Percentiles rank a stretch among this genome's conserved stretches.
Evolutionary conservation across 2,113 vertebrate genomes (phyloP).

Genomic region (Camarhynchus parvulus): DNA sequence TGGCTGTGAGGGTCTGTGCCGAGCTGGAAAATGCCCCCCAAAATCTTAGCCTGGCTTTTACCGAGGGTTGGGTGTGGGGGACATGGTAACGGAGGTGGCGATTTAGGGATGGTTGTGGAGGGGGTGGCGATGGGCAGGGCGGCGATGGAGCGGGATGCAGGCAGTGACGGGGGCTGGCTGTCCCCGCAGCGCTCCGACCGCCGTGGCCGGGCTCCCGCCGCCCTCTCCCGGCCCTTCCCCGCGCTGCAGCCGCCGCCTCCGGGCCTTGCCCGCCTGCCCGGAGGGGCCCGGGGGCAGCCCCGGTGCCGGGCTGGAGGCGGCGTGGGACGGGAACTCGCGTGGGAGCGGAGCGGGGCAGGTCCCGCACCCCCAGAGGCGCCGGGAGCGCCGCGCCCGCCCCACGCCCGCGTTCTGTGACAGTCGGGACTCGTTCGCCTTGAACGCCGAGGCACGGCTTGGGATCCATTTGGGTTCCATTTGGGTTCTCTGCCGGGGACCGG

Average conservation of each 20-base stretch:
- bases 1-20: not conserved
- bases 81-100: not conserved
- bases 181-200: not conserved
- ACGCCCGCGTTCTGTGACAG: fast-evolving
- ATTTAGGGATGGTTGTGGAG: not conserved
- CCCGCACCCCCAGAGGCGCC: not conserved
- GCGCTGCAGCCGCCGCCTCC: not conserved
- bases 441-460: not conserved
- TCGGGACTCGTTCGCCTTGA: fast-evolving
- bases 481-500: too few relatives aligned
- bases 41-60: not conserved
- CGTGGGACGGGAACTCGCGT: not conserved
- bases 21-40: not conserved
- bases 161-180: not conserved
- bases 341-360: not conserved
- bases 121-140: not conserved
- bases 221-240: conserved; percentile 24
- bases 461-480: fast-evolving
- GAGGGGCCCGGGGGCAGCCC: not conserved
- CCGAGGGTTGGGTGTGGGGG: not conserved
- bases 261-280: not conserved
- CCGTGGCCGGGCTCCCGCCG: not conserved
- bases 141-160: not conserved
- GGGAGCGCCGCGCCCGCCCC: not conserved
- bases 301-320: not conserved